Evolutionary conservation across 2,797 vertebrate genomes (phyloP), one percentile per base, ranked within the genome.

Genomic region (Atherinosoma microstoma): DNA sequence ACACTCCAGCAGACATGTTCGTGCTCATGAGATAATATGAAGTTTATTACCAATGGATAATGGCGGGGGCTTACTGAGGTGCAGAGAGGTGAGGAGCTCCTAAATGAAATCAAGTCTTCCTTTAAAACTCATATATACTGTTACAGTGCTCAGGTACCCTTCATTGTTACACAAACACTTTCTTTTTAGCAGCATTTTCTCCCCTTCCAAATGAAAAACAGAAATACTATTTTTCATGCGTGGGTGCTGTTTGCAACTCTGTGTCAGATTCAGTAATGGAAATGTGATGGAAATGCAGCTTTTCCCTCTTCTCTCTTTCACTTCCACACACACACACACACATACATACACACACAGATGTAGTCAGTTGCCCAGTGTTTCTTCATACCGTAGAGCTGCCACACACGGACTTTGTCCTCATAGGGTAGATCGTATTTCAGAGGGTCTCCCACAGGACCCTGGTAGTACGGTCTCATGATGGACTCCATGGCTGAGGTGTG

Each of bases 381-480:
- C 13, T n/a, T 78, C 90, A 74, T 92, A 99, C 98, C 97, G 0
- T 99, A 99, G 36, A 99, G 95, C 67, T 99, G 98, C 98, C 98
- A 99, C 78, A 97, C 94, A 5, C 97, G 94, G 82, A 99, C 96
- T 82, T 97, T 96, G 92, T 99, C 98, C 68, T 98, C 96, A 0
- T 97, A 99, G 18, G 98, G 97, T 0, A 99, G 94, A 76, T 96
- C 93, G 0, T 99, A 99, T 76, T 97, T 98, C 74, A 99, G 94
- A 0, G 98, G 98, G 84, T 99, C 98, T 0, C 98, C 98, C 15
- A 98, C 98, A 0, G 98, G 97, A 7, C 98, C 98, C 88, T 96
- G 97, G 93, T 99, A 99, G 86, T 99, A 99, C 0, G 98, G 98
- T 40, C 96, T 95, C 98, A 99, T 99, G 92, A 99, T 98, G 77